These are phyloP conservation scores for Drosophila mettleri DNA, from an alignment of 2,888 invertebrate species.

Conservation along the genomic window DNA sequence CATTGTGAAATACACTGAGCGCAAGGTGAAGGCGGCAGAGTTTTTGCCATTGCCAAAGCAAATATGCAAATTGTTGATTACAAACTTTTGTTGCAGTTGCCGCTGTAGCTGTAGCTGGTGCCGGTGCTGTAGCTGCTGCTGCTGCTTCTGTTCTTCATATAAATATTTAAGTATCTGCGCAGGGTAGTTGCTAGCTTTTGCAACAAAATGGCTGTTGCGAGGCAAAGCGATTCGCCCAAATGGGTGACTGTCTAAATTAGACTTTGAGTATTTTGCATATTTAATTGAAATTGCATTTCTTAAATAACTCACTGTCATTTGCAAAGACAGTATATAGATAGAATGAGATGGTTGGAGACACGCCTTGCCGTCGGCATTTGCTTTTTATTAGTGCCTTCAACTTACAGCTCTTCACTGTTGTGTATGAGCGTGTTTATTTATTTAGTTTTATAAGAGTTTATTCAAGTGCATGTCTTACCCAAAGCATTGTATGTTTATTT, in stretches of 20 bases:
- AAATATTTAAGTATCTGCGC: conserved; percentile 78
- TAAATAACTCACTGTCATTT: conserved; percentile 77
- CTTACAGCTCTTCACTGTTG: conserved; percentile 41
- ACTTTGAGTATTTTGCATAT: conserved; percentile 80
- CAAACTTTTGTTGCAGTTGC: conserved; percentile 66
- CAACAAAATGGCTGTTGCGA: conserved; percentile 46
- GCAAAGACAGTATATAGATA: conserved; percentile 29
- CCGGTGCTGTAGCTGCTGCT: conserved; percentile 1
- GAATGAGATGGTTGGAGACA: conserved; percentile 4
- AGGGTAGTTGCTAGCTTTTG: conserved; percentile 46
- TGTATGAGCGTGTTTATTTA: conserved; percentile 52
- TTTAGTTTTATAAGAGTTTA: conserved; percentile 77
- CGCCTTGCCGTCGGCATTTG: conserved; percentile 38
- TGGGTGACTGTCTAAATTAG: conserved; percentile 70
- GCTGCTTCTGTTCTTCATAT: conserved; percentile 51
- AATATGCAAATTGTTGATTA: conserved; percentile 81
- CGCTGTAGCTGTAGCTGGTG: conserved; percentile 9
- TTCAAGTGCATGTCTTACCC: conserved; percentile 74
- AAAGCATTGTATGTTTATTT: conserved; percentile 68
- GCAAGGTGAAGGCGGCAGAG: conserved; percentile 69
- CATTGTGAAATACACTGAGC: conserved; percentile 40
- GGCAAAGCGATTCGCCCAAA: conserved; percentile 27
- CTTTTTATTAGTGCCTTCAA: conserved; percentile 67
- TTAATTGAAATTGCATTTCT: conserved; percentile 79
- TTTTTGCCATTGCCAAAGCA: conserved; percentile 72